Conservation (phyloP, 1,140 invertebrate genomes). For the Yoshiicerus persimilis region DNA sequence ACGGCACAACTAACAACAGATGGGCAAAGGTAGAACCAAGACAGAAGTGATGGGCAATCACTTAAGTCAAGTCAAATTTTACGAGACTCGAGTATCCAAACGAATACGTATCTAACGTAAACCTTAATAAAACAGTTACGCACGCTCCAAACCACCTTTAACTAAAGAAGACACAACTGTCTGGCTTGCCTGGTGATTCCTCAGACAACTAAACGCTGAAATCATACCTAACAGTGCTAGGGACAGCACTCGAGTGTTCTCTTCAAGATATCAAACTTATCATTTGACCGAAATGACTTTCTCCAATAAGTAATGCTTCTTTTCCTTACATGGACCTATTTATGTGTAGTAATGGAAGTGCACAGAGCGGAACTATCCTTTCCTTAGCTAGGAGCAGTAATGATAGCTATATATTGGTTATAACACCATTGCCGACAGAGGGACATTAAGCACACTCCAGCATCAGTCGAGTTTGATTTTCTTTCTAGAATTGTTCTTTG, state of each 20-base stretch:
- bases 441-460: background rate
- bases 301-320: background rate
- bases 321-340: background rate
- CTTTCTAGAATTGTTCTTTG: background rate
- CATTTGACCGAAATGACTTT: background rate
- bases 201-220: too few species aligned
- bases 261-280: background rate
- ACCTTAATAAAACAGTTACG: background rate
- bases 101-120: background rate
- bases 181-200: too few species aligned
- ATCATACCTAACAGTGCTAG: too few species aligned
- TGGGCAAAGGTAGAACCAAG: too few species aligned
- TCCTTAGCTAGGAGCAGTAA: background rate
- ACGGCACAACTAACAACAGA: too few species aligned
- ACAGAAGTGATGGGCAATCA: background rate
- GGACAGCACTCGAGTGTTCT: too few species aligned
- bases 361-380: too few species aligned
- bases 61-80: background rate
- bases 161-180: background rate
- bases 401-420: background rate
- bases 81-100: background rate
- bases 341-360: too few species aligned
- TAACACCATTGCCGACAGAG: background rate
- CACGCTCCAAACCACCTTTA: background rate
- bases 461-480: background rate